These are phyloP conservation scores for Melanaphis sacchari DNA, from an alignment of 1,140 invertebrate species.

Conservation along the genomic window DNA sequence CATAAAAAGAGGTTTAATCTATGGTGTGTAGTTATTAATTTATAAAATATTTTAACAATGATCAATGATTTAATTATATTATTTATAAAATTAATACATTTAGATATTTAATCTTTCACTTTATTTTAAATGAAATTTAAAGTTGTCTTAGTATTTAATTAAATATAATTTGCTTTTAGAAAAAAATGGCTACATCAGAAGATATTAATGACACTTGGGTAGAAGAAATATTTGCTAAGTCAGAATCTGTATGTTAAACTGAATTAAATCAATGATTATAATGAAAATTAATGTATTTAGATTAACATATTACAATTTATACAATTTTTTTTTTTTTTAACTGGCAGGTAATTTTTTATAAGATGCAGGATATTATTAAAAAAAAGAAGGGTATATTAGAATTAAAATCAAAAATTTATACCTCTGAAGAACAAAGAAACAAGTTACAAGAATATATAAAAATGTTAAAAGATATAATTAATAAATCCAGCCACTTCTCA, in stretches of 20 bases:
- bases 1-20: not conserved
- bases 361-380: not conserved
- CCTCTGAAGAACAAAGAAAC: not conserved
- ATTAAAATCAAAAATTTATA: not conserved
- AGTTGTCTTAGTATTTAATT: not conserved
- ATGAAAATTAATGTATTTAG: not conserved
- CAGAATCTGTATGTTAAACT: not conserved
- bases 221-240: not conserved
- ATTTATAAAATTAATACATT: not conserved
- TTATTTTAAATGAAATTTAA: not conserved
- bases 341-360: not conserved
- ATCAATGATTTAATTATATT: not conserved
- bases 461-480: not conserved
- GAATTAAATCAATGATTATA: not conserved
- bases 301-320: not conserved
- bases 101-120: not conserved
- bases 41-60: not conserved
- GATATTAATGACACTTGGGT: not conserved
- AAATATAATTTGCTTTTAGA: not conserved
- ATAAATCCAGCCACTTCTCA: not conserved
- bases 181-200: not conserved
- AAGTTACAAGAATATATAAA: constrained; percentile 21
- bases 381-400: not conserved
- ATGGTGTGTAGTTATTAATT: not conserved
- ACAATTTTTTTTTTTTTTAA: not conserved